A percentile compares a stretch with the other conserved stretches of the same genome.
Conservation (phyloP, 1,140 invertebrate genomes). For the Odontomachus brunneus region DNA sequence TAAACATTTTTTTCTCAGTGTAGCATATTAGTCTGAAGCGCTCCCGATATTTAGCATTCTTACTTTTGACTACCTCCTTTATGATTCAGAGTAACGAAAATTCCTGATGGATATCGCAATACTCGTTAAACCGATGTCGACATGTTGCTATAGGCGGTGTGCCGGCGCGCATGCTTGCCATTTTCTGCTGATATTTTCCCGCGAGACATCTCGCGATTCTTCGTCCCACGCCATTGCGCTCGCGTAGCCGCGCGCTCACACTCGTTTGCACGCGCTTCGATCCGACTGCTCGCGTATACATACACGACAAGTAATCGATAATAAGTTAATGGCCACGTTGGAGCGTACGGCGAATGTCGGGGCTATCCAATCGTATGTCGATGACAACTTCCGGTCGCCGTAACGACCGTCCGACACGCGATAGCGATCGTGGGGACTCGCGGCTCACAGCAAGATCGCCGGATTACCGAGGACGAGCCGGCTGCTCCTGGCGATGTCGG, state of each 20-base stretch:
- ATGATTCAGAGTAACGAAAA: no score
- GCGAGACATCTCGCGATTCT: neutral
- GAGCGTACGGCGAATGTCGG: conserved; percentile 45
- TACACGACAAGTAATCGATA: conserved; percentile 73
- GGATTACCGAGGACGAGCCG: conserved; percentile 6
- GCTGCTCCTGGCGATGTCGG: conserved; percentile 12
- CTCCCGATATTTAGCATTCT: no score
- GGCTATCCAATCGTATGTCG: conserved; percentile 66
- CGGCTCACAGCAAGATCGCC: conserved; percentile 1
- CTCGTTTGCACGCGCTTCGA: conserved; percentile 51
- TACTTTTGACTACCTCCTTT: no score
- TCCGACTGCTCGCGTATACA: conserved; percentile 48
- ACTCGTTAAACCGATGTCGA: no score
- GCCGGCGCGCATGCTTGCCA: neutral
- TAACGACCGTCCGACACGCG: conserved; percentile 69
- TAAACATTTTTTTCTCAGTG: no score
- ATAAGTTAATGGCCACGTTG: conserved; percentile 75
- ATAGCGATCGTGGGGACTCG: conserved; percentile 64
- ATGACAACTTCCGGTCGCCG: conserved; percentile 70
- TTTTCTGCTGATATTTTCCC: neutral
- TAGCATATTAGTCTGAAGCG: no score
- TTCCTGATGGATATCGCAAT: no score
- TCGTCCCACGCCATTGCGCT: conserved; percentile 26
- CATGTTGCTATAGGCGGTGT: no score
- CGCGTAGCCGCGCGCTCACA: neutral